These are phyloP conservation scores for Numida meleagris DNA, from an alignment of 2,113 vertebrate genomes.

Conservation along the genomic window DNA sequence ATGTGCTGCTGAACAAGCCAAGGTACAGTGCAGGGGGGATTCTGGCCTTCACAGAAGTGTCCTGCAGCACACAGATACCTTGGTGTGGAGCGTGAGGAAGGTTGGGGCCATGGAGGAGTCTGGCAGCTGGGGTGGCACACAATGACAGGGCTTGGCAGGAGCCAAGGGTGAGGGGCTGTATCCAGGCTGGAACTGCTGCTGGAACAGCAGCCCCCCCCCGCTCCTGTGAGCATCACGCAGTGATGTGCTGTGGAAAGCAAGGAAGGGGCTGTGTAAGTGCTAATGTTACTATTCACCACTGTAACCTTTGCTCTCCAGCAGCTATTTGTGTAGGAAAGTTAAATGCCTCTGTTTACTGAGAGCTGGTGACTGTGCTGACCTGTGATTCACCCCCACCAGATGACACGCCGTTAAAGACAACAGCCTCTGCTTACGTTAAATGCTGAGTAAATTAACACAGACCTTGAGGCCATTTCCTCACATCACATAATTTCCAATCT, in stretches of 20 bases:
- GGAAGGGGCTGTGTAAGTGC: not conserved
- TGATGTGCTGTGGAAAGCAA: not conserved
- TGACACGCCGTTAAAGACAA: not conserved
- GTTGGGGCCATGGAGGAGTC: too few relatives aligned
- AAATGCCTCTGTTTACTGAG: not conserved
- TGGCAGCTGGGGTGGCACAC: not conserved
- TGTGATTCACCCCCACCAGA: not conserved
- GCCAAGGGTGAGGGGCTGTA: fast-evolving
- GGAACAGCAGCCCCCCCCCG: too few relatives aligned
- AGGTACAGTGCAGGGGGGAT: not conserved
- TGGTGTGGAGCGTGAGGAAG: not conserved
- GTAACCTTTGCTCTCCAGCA: not conserved
- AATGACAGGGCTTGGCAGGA: not conserved
- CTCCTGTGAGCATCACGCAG: too few relatives aligned
- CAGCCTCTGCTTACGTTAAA: not conserved
- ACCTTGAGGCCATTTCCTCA: not conserved
- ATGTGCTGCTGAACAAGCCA: not conserved
- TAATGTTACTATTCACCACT: not conserved
- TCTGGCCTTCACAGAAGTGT: not conserved
- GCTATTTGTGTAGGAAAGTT: not conserved
- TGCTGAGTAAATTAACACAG: not conserved
- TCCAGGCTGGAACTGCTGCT: not conserved
- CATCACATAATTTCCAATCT: not conserved
- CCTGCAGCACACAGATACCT: not conserved
- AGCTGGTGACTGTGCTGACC: not conserved